Evolutionary conservation across 2,113 vertebrate genomes (phyloP), one percentile per base, ranked within the genome.

Genomic region (Okapia johnstoni): DNA sequence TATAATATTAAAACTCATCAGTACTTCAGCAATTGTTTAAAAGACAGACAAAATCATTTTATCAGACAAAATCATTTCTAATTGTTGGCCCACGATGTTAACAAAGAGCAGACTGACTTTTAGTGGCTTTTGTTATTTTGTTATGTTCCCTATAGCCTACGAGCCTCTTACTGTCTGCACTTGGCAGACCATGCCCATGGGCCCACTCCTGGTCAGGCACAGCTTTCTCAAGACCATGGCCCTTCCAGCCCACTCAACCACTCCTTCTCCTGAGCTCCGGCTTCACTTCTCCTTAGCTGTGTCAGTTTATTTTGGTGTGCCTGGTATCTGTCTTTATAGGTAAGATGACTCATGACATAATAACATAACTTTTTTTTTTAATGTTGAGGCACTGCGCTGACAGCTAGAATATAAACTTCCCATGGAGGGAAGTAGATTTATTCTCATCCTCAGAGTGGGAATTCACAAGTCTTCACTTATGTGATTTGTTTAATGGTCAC

Each of bases 131-230:
- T 76, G 55, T 58, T 54, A 43, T 21, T n/a, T 66, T 70, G 30
- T 19, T n/a, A 33, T 77, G 15, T 60, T 79, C 46, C 66, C 30
- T 79, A 8, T 2, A 40, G 33, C 63, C 4, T 21, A 13, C 11
- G 13, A 8, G 12, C 25, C 52, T 14, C 12, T 43, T 5, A 15
- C 4, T 84, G 30, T 55, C 83, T 88, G 7, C 8, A 48, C 13
- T 28, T 30, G 77, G 52, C 4, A 46, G 63, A 52, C 3, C 2
- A 0, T 2, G 36, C 19, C 10, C 36, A 28, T 0, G 0, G 7
- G 36, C 23, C 13, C 30, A 7, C 21, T 57, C 33, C 80, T 17
- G 60, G 26, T 21, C 6, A 11, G 66, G 30, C 9, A 63, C 8
- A 10, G 9, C 19, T 61, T 93, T 36, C 25, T 6, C 33, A 43